Conservation (phyloP, 2,797 vertebrate genomes). For the Sebastes oblongus region DNA sequence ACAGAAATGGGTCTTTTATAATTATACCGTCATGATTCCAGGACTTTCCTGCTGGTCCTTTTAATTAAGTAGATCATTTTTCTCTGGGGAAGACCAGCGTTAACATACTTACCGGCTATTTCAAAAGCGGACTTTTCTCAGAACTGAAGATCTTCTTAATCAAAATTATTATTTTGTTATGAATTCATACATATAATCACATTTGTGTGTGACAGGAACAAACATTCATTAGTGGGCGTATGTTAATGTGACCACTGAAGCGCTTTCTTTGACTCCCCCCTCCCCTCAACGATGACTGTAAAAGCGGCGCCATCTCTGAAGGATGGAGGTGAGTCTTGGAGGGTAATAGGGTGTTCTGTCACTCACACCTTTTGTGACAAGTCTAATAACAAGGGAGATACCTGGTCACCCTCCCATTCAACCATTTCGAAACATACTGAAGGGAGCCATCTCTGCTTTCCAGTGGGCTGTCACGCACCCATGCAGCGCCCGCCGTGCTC, state of each 20-base stretch:
- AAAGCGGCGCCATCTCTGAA: conserved; percentile 48
- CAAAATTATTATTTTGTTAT: conserved; percentile 36
- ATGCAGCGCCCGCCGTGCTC: conserved; percentile 67
- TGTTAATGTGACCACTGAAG: conserved; percentile 44
- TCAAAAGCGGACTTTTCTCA: conserved; percentile 64
- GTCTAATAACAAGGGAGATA: conserved; percentile 73
- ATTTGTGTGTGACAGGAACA: conserved; percentile 6
- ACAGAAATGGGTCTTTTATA: conserved; percentile 82
- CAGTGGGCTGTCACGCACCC: conserved; percentile 55
- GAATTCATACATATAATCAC: background rate
- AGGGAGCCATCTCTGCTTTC: conserved; percentile 64
- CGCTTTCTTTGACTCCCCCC: background rate
- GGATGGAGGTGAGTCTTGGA: conserved; percentile 60
- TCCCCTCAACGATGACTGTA: conserved; percentile 21
- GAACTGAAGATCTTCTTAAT: conserved; percentile 34
- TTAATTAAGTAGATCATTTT: conserved; percentile 86
- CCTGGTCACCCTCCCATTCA: conserved; percentile 72
- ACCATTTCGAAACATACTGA: conserved; percentile 52
- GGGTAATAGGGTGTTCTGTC: conserved; percentile 74
- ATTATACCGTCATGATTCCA: conserved; percentile 84
- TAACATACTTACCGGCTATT: conserved; percentile 82
- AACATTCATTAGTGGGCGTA: conserved; percentile 2
- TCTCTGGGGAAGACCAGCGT: conserved; percentile 75
- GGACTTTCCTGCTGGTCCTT: conserved; percentile 84
- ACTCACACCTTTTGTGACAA: conserved; percentile 67